A percentile compares a stretch with the other conserved stretches of the same genome.
These are phyloP conservation scores for Scaptodrosophila lebanonensis DNA, from an alignment of 1,140 invertebrate species.

Conservation along the genomic window DNA sequence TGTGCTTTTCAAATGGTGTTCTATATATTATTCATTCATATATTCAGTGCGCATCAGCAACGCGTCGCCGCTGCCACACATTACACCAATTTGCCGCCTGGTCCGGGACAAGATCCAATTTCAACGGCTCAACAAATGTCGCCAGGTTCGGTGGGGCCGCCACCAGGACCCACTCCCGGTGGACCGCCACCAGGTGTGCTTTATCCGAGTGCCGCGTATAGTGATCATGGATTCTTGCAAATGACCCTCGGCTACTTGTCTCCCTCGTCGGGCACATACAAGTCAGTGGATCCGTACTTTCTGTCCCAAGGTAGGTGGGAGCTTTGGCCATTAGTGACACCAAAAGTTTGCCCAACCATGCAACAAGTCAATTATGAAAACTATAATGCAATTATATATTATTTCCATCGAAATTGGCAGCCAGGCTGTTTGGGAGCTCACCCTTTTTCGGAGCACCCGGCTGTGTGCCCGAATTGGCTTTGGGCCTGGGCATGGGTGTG, in stretches of 20 bases:
- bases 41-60: constrained; percentile 22
- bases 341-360: constrained; percentile 37
- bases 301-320: constrained; percentile 81
- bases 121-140: constrained; percentile 5
- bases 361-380: constrained; percentile 24
- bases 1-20: background rate
- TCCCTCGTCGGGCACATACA: constrained; percentile 80
- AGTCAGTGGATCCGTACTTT: constrained; percentile 83
- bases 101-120: background rate
- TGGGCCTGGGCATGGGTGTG: constrained; percentile 80
- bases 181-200: constrained; percentile 80
- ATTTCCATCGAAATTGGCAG: constrained; percentile 26
- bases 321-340: constrained; percentile 51
- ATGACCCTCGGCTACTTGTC: constrained; percentile 82
- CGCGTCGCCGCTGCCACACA: constrained; percentile 11
- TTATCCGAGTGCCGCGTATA: constrained; percentile 77
- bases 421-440: constrained; percentile 68
- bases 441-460: constrained; percentile 78
- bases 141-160: constrained; percentile 56
- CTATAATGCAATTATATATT: constrained; percentile 44
- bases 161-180: constrained; percentile 82
- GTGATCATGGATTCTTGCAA: constrained; percentile 80
- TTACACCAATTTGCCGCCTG: constrained; percentile 5
- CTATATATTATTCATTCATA: background rate
- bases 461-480: constrained; percentile 75